These are phyloP conservation scores for Caenorhabditis drosophilae DNA, from an alignment of 2,888 invertebrate genomes.

Conservation along the genomic window DNA sequence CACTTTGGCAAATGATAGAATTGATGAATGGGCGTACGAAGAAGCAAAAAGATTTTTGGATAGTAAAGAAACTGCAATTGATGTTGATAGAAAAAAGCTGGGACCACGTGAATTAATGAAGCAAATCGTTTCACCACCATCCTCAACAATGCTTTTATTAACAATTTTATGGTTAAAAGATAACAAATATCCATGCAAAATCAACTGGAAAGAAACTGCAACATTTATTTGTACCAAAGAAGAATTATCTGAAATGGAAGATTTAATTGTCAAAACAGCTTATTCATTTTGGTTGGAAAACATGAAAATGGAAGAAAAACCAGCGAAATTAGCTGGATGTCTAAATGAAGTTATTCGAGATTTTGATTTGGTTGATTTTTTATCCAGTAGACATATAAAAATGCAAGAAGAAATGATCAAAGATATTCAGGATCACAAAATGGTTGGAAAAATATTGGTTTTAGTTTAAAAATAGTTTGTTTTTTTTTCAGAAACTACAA, in stretches of 20 bases:
- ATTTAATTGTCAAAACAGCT: background rate
- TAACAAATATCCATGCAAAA: background rate
- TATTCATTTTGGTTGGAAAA: slow-evolving; percentile 1
- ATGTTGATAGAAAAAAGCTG: background rate
- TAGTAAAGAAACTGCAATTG: no score
- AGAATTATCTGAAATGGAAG: background rate
- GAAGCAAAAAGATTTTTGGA: background rate
- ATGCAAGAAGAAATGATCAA: no score
- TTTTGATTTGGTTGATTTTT: no score
- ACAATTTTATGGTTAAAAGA: slow-evolving; percentile 1
- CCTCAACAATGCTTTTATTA: slow-evolving; percentile 1
- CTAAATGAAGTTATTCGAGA: no score
- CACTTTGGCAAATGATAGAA: slow-evolving; percentile 1
- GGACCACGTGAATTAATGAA: slow-evolving; percentile 16
- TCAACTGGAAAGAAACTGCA: background rate
- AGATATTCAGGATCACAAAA: no score
- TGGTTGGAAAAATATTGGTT: no score
- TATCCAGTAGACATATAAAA: no score
- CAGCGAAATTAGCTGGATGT: background rate
- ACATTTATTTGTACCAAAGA: background rate
- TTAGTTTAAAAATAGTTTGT: no score
- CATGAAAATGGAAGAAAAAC: background rate
- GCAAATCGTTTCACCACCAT: slow-evolving; percentile 2
- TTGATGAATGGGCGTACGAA: slow-evolving; percentile 13
- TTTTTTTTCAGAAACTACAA: no score